Percentiles rank a stretch among this genome's conserved stretches.
phyloP scores from a whole-genome alignment of 2,888 invertebrate species.

The Drosophila neonasuta region DNA sequence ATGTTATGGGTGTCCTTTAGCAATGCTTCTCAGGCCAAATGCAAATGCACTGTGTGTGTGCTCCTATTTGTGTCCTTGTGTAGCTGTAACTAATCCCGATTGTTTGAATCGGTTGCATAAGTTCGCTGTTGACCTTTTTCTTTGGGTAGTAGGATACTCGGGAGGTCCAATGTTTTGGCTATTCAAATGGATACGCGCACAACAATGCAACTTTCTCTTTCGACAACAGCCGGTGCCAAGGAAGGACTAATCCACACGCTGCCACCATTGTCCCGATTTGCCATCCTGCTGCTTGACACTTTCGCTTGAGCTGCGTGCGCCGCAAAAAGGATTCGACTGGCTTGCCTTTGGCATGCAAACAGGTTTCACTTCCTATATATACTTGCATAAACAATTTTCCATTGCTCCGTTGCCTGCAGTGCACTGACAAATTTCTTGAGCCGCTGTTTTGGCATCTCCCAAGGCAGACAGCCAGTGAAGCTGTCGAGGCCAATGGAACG shows the following conservation, averaged over 20 bases:
- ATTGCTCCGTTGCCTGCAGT: conserved; percentile 37
- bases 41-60: conserved; percentile 30
- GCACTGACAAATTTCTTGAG: conserved; percentile 60
- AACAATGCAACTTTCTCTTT: conserved; percentile 73
- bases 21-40: conserved; percentile 10
- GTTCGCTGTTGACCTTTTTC: conserved; percentile 38
- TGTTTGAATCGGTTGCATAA: conserved; percentile 60
- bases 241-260: conserved; percentile 44
- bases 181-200: conserved; percentile 41
- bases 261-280: conserved; percentile 32
- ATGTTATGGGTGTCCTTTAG: conserved; percentile 47
- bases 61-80: conserved; percentile 45
- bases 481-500: conserved; percentile 48
- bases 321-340: conserved; percentile 58
- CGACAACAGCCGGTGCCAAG: conserved; percentile 40
- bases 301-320: conserved; percentile 50
- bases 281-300: conserved; percentile 51
- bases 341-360: conserved; percentile 43
- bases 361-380: conserved; percentile 27
- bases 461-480: conserved; percentile 35
- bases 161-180: conserved; percentile 60
- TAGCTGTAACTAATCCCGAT: conserved; percentile 58
- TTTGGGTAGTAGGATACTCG: neutral
- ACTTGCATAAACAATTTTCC: conserved; percentile 3
- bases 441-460: conserved; percentile 42